phyloP scores from a whole-genome alignment of 2,888 invertebrate genomes.

The Eledona agricola region DNA sequence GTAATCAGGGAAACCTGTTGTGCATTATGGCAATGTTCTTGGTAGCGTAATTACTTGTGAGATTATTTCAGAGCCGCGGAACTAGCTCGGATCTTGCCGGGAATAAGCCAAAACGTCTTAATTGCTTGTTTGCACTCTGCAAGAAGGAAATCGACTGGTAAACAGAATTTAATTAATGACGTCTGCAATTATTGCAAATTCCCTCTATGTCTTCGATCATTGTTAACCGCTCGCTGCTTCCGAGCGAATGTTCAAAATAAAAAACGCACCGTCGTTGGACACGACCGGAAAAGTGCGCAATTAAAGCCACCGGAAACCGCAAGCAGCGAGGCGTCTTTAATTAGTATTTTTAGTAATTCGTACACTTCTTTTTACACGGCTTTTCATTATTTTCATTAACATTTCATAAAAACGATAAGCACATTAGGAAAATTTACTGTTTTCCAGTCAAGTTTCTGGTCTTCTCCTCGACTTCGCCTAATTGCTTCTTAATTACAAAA shows the following conservation, averaged over 20 bases:
- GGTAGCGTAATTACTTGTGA: slow-evolving; percentile 28
- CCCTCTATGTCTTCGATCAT: no score
- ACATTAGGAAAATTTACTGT: no score
- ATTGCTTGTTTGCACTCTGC: slow-evolving; percentile 14
- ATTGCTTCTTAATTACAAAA: slow-evolving; percentile 26
- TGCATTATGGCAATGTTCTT: slow-evolving; percentile 30
- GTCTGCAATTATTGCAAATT: no score
- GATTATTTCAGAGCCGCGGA: slow-evolving; percentile 25
- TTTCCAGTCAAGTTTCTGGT: no score
- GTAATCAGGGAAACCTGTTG: slow-evolving; percentile 30
- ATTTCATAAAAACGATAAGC: slow-evolving; percentile 27
- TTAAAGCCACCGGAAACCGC: slow-evolving; percentile 19
- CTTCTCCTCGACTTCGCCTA: no score
- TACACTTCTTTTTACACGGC: slow-evolving; percentile 14
- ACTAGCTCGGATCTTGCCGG: slow-evolving; percentile 18
- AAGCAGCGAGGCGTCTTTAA: slow-evolving; percentile 18
- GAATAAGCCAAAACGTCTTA: slow-evolving; percentile 15
- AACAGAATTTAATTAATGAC: no score
- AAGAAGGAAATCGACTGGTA: slow-evolving; percentile 10
- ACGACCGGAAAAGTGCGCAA: slow-evolving; percentile 17
- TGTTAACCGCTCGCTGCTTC: no score
- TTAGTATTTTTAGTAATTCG: slow-evolving; percentile 20
- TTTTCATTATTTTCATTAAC: slow-evolving; percentile 26
- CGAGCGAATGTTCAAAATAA: no score
- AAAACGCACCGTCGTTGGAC: no score